These are phyloP conservation scores for Carollia perspicillata DNA, from an alignment of 2,113 vertebrate species.

Conservation along the genomic window DNA sequence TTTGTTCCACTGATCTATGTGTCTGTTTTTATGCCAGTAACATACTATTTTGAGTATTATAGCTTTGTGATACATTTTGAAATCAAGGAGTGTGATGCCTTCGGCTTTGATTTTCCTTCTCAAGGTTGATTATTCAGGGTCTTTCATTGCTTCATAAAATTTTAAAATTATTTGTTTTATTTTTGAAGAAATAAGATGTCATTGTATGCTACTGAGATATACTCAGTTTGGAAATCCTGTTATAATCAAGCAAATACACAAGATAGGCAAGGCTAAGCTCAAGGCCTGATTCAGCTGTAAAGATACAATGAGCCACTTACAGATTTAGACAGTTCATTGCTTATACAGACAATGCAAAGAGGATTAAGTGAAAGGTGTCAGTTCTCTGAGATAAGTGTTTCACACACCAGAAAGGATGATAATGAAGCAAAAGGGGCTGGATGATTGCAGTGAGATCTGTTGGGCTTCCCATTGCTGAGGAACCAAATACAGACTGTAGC, in stretches of 20 bases:
- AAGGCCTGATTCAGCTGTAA: background rate
- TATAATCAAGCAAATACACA: background rate
- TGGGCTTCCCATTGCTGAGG: background rate
- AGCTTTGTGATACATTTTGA: too few relatives aligned
- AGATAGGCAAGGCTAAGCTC: background rate
- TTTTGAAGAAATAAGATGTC: background rate
- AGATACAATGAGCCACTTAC: background rate
- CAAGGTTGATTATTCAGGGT: background rate
- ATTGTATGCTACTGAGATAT: background rate
- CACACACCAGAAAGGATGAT: background rate
- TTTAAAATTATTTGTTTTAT: background rate
- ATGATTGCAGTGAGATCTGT: background rate
- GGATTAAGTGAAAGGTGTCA: background rate
- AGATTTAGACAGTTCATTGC: background rate
- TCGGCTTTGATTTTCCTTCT: too few relatives aligned
- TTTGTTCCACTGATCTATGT: too few relatives aligned
- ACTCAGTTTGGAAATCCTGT: background rate
- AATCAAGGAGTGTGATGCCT: too few relatives aligned
- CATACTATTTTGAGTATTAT: too few relatives aligned
- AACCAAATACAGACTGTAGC: background rate
- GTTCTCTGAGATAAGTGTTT: background rate
- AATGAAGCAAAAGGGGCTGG: background rate
- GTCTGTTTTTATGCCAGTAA: too few relatives aligned
- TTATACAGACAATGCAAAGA: background rate
- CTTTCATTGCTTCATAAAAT: background rate